Evolutionary conservation across 2,113 vertebrate species (phyloP).

Genomic region (rabbit (Oryctolagus cuniculus)): mOryCun1.1 NC_091449.1:12398501-12399000

Average conservation of each 20-base stretch:
- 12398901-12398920: not conserved
- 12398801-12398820: not conserved
- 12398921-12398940: not conserved
- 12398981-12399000: not conserved
- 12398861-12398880: not conserved
- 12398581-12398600: not conserved
- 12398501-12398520: not conserved
- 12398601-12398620: not conserved
- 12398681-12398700: not conserved
- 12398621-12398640: not conserved
- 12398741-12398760: no score
- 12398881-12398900: not conserved
- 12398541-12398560: no score
- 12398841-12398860: not conserved
- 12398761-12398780: not conserved
- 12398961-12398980: not conserved
- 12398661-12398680: not conserved
- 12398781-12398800: not conserved
- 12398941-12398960: not conserved
- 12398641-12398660: accelerated
- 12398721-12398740: not conserved
- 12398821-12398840: not conserved
- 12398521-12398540: not conserved
- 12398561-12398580: no score
- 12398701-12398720: not conserved